Base-by-base conservation (phyloP, 2,888 invertebrate species). In the Neelides folsomi region DNA sequence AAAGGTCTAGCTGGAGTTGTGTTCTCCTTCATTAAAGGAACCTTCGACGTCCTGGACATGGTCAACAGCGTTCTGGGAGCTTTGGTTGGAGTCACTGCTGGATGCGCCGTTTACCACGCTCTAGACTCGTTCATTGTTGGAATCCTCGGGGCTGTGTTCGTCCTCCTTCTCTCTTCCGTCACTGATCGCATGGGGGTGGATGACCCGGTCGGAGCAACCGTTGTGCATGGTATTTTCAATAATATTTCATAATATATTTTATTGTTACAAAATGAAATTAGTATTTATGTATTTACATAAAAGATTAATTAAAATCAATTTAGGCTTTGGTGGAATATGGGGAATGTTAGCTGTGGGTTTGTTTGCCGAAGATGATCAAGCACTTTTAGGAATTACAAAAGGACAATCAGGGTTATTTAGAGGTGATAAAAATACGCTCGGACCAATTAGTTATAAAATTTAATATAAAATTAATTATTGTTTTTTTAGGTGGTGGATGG, bases 31-130 rank as follows among this genome's bases (percentile, higher is more conserved):
- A 27, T 27, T 5, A 73, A 74, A 4, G 82, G 83, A 3, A 79
- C 77, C 47, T 77, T 88, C 53, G 83, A 87, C 58, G 83, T 90
- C 4, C 77, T 86, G 66, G 85, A 86, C 64, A 77, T 92, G 19
- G 86, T 92, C 46, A 92, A 92, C 72, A 83, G 89, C 12, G 77
- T 93, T 13, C 74, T 93, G 2, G 90, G 87, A 1, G 80, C 89
- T 0, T 72, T 93, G 1, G 92, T 93, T 0, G 79, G 88, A 0
- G 77, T 92, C 15, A 92, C 90, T 54, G 87, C 85, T 6, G 87
- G 88, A 0, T 89, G 88, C 64, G 88, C 86, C 68, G 72, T 92
- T 2, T 88, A 83, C 69, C 77, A 79, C 49, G 81, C 86, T 0
- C 88, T 88, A 86, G 89, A 90, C 67, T 79, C 89, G 0, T 69